phyloP scores from a whole-genome alignment of 30 jellyfish, hydroid and myxozoan species.

The Aurelia sp. region DNA sequence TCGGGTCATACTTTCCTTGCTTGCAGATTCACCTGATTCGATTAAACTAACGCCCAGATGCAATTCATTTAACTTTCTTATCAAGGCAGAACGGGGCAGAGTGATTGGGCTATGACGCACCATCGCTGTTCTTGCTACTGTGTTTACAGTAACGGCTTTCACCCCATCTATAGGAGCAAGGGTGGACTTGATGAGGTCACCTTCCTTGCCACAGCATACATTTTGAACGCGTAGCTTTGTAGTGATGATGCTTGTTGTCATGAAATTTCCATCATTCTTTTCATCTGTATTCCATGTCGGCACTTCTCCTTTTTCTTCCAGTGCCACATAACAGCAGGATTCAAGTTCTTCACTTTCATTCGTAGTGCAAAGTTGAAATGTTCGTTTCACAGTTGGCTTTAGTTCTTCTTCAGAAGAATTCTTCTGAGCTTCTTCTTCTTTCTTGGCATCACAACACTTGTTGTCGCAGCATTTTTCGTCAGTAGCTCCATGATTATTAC shows the following conservation, averaged over 20 bases:
- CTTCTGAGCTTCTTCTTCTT: too few species aligned
- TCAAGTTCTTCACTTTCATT: background rate
- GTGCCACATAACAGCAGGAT: background rate
- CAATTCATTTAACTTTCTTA: slow-evolving; percentile 23
- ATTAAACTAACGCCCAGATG: slow-evolving; percentile 70
- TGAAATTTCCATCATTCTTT: background rate
- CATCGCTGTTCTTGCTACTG: slow-evolving; percentile 56
- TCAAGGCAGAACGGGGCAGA: background rate
- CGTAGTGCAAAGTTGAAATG: background rate
- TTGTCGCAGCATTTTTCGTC: too few species aligned
- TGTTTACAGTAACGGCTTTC: slow-evolving; percentile 33
- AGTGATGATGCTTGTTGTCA: slow-evolving; percentile 1
- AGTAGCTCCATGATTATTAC: too few species aligned
- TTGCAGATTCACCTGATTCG: slow-evolving; percentile 10
- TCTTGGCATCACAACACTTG: too few species aligned
- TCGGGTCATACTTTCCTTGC: slow-evolving; percentile 14
- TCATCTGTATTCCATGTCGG: background rate
- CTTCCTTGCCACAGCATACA: slow-evolving; percentile 80
- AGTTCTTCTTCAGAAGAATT: too few species aligned
- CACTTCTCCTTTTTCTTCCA: background rate
- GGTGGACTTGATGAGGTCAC: slow-evolving; percentile 19
- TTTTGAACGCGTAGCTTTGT: slow-evolving; percentile 72
- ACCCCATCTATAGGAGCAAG: slow-evolving; percentile 44
- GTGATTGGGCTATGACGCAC: slow-evolving; percentile 29
- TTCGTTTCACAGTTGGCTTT: too few species aligned